Evolutionary conservation across 2,888 invertebrate species (phyloP).

Genomic region (Nasonia oneida): DNA sequence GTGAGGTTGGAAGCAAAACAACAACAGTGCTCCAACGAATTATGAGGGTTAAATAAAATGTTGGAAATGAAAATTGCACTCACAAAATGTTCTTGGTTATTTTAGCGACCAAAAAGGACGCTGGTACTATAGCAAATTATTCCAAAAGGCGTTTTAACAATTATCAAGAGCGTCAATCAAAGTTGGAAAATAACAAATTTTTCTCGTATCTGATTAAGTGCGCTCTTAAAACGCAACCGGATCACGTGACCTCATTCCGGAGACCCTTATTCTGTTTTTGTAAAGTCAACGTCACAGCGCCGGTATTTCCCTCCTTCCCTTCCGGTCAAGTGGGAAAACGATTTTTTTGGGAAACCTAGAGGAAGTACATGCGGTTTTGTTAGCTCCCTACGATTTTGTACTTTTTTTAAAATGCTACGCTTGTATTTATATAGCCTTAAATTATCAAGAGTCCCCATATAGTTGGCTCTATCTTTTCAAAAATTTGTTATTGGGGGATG

Average conservation of each 20-base stretch:
- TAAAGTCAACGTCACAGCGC: not conserved
- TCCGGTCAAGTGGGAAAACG: not conserved
- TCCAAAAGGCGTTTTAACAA: conserved; percentile 68
- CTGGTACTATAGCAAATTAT: conserved; percentile 65
- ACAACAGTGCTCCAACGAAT: conserved; percentile 28
- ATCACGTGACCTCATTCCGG: conserved; percentile 82
- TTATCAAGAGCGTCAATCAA: conserved; percentile 70
- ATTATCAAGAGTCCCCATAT: too few relatives aligned
- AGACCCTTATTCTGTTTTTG: conserved; percentile 11
- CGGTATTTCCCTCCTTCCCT: not conserved
- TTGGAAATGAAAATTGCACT: conserved; percentile 21
- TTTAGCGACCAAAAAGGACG: conserved; percentile 68
- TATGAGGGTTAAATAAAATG: conserved; percentile 22
- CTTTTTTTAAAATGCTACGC: not conserved
- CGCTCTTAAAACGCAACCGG: conserved; percentile 86
- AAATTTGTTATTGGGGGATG: not conserved
- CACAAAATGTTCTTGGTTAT: conserved; percentile 61
- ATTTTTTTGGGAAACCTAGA: not conserved
- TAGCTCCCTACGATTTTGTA: not conserved
- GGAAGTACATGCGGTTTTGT: not conserved
- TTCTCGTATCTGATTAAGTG: conserved; percentile 82
- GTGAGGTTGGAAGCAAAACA: conserved; percentile 34
- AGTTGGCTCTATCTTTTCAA: too few relatives aligned
- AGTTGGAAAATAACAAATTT: conserved; percentile 76
- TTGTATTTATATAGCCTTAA: too few relatives aligned